A percentile compares a stretch with the other conserved stretches of the same genome.
These are phyloP conservation scores for Gorsachius goisagi DNA, from an alignment of 2,113 vertebrate genomes.

Conservation along the genomic window DNA sequence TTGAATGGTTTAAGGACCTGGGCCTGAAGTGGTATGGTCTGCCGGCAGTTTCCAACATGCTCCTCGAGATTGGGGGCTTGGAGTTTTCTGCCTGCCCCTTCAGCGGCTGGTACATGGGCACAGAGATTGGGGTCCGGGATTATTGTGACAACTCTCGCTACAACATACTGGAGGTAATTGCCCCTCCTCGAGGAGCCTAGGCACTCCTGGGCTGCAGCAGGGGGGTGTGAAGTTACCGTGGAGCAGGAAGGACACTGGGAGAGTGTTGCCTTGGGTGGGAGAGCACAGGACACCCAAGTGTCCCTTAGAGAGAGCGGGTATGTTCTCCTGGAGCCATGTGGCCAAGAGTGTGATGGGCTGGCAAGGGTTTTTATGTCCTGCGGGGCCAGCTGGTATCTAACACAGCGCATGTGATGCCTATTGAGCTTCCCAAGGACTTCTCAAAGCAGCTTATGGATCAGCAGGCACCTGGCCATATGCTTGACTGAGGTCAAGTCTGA, in stretches of 20 bases:
- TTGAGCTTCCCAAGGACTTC: background rate
- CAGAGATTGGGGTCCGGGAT: slow-evolving; percentile 95
- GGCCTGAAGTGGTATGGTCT: slow-evolving; percentile 94
- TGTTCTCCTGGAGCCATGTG: background rate
- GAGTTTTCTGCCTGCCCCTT: slow-evolving; percentile 95
- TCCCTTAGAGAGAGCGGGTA: background rate
- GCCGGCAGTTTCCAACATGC: slow-evolving; percentile 94
- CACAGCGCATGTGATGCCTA: accelerated
- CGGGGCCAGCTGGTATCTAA: background rate
- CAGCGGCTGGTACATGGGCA: slow-evolving; percentile 99
- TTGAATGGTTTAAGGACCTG: slow-evolving; percentile 93
- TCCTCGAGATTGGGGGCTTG: slow-evolving; percentile 93
- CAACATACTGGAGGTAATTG: slow-evolving; percentile 92
- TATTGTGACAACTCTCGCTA: slow-evolving; percentile 96
- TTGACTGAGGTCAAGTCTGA: background rate
- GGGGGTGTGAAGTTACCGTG: background rate
- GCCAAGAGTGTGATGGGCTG: background rate
- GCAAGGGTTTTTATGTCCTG: background rate
- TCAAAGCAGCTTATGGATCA: background rate
- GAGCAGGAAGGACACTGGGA: background rate
- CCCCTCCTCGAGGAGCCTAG: background rate
- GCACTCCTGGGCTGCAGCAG: background rate
- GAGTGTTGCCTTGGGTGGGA: background rate
- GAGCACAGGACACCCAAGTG: background rate
- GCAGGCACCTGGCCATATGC: background rate